Evolutionary conservation across 1,140 invertebrate genomes (phyloP), one percentile per base, ranked within the genome.

Genomic region (Cherax quadricarinatus): DNA sequence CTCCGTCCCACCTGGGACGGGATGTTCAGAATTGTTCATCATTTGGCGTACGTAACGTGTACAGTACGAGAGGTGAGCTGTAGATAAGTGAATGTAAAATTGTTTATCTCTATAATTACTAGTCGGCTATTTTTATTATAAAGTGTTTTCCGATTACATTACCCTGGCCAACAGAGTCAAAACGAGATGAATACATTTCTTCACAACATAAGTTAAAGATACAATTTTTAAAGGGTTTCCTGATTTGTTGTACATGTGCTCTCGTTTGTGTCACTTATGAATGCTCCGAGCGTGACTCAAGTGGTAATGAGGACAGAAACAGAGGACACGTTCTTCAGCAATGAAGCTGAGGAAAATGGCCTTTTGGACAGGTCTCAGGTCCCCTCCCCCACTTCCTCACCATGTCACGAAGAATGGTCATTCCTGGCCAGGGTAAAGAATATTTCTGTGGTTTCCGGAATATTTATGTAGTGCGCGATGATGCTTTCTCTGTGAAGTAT

Each of bases 111-210:
- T 92, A 88, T 92, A 92, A 83, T 92, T 92, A 92, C 91, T 92
- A 92, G 91, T 92, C 91, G 91, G 91, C 91, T 92, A 88, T 92
- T 92, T 92, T 92, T 92, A 92, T 92, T 66, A 92, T 92, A 92
- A 92, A 86, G 91, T 92, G 86, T 92, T 88, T 92, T 80, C 86
- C 70, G 88, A 84, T 75, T 91, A 60, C 57, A 92, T 92, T 92
- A 88, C 91, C 86, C 91, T 88, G 86, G 91, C 91, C 91, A 92
- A 73, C 66, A 81, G 81, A 73, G 21, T 80, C 81, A 49, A 48
- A 4, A 80, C 16, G 51, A 30, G 70, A 79, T 60, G 49, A 57
- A 88, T 75, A 53, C 57, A 84, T 84, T 84, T 88, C 73, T 84
- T 79, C 73, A 81, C 57, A 88, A 88, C 60, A 88, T 80, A 79